Base-by-base conservation (phyloP, 2,113 vertebrate genomes). In the Prionailurus viverrinus region DNA sequence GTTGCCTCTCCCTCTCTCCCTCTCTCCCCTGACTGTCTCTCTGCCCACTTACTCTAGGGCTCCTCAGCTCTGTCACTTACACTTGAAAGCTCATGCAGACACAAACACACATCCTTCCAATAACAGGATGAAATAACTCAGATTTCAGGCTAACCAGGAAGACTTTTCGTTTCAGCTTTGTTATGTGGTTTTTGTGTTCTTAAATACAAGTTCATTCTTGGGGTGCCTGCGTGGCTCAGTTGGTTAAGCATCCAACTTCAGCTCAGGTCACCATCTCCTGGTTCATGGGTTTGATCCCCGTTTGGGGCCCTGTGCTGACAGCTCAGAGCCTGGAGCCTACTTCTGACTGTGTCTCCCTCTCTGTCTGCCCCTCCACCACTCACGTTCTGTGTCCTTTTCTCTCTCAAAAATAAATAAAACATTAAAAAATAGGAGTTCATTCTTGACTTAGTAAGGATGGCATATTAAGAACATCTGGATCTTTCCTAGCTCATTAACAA, bases 401-500 rank as follows among this genome's bases (percentile, higher is more conserved):
- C 21, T 61, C 58, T 61, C 58, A 61, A 23, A 61, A 61, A 61
- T 61, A 61, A 61, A 23, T 21, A 61, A 23, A 61, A 61, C 58
- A 61, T 61, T 61, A 61, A 61, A 58, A 61, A 61, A 61, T 61
- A 61, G 58, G 58, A 89, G 4, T 95, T 85, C 18, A 45, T 95
- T 87, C 25, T 23, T 84, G 15, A 39, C 19, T 95, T 92, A 31
- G 16, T 63, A 94, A 81, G 12, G 41, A 79, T 0, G 82, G 6
- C 5, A 9, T 51, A 71, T 66, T 82, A 68, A 66, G 53, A 97
- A 83, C 36, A 95, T 23, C 7, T 76, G 39, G 78, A 15, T 58
- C 41, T 65, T 95, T 83, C 31, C 27, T 89, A 71, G n/a, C 21
- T 92, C 83, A 93, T 66, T 80, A 84, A 73, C 65, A 97, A 68